Evolutionary conservation across 2,888 invertebrate species (phyloP).

Genomic region (Orchesellides sinensis): DNA sequence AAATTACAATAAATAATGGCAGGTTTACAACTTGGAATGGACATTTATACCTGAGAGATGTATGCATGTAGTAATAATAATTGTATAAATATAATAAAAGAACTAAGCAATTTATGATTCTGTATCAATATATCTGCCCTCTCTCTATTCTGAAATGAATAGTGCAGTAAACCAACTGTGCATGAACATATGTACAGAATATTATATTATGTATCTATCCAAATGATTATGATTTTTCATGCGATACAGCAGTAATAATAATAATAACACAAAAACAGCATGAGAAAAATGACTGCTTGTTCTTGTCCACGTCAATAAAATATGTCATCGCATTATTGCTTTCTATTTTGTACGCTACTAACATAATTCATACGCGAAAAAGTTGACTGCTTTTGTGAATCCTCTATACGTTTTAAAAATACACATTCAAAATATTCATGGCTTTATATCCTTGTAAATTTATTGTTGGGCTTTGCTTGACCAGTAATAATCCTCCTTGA

Average conservation of each 20-base stretch:
- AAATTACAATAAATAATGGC: slow-evolving; percentile 71
- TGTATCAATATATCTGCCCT: no score
- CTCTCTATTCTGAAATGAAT: no score
- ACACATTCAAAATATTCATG: no score
- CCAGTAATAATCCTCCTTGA: slow-evolving; percentile 41
- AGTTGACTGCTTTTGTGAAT: no score
- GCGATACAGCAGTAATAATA: slow-evolving; percentile 27
- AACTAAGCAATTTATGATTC: slow-evolving; percentile 64
- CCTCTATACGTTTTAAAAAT: no score
- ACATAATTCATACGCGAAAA: background rate
- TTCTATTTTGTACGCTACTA: slow-evolving; percentile 17
- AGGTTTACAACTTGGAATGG: slow-evolving; percentile 57
- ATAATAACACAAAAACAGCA: slow-evolving; percentile 37
- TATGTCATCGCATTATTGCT: slow-evolving; percentile 68
- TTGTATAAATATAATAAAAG: slow-evolving; percentile 59
- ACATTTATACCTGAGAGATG: slow-evolving; percentile 44
- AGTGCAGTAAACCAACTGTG: no score
- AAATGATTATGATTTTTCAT: slow-evolving; percentile 14
- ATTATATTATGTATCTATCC: background rate
- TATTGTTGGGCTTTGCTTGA: slow-evolving; percentile 41
- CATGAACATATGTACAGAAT: no score
- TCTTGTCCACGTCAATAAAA: slow-evolving; percentile 66
- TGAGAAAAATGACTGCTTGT: slow-evolving; percentile 35
- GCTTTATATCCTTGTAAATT: no score
- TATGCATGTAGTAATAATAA: slow-evolving; percentile 52